Percentiles rank a stretch among this genome's conserved stretches.
Conservation (phyloP, 2,113 vertebrate species). For the Falcunculus frontatus region DNA sequence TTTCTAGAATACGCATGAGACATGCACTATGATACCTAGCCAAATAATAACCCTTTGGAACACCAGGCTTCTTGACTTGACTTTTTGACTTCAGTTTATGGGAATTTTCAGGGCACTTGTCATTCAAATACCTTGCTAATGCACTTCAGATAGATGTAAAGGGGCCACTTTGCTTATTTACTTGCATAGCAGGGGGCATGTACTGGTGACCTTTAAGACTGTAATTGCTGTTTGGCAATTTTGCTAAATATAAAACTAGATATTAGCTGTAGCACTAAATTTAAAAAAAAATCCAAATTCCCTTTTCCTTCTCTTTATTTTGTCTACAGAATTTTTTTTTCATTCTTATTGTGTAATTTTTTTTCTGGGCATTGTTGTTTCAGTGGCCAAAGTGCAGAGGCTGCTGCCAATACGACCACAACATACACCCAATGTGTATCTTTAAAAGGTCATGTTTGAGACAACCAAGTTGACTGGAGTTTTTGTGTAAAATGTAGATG, state of each 20-base stretch:
- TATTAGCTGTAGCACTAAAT: not conserved
- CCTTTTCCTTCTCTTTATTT: not conserved
- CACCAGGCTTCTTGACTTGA: not conserved
- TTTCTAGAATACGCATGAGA: not conserved
- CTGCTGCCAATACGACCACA: not conserved
- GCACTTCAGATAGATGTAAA: not conserved
- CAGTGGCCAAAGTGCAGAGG: not conserved
- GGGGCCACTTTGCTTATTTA: not conserved
- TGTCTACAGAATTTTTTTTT: not conserved
- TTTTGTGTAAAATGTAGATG: not conserved
- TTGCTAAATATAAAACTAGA: not conserved
- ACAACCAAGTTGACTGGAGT: not conserved
- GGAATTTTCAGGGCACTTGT: not conserved
- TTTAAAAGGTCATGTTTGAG: not conserved
- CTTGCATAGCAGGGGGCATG: not conserved
- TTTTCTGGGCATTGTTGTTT: not conserved
- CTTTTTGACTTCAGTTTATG: not conserved
- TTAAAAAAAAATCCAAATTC: not conserved
- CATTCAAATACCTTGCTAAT: not conserved
- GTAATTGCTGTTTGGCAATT: not conserved
- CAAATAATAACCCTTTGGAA: not conserved
- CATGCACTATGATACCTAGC: fast-evolving
- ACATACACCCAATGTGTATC: not conserved
- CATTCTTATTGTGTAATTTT: not conserved
- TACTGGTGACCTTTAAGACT: not conserved